Base-by-base conservation (phyloP, 2,797 vertebrate genomes). In the Xenops minutus region DNA sequence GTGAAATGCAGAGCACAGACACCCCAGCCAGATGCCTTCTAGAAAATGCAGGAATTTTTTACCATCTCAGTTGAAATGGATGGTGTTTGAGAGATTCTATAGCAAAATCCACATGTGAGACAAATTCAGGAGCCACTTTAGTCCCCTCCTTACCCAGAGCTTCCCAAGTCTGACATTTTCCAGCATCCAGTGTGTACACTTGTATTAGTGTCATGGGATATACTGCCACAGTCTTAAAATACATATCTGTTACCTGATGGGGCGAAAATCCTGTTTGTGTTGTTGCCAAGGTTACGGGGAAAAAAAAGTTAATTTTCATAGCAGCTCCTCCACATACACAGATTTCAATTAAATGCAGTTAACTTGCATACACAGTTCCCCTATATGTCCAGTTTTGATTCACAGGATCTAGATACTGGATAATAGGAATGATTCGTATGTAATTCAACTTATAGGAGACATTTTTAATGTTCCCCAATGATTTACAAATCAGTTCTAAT, bases 181-280 rank as follows among this genome's bases (percentile, higher is more conserved):
- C 72, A 93, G 51, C 54, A 95, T 61, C 48, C 76, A 46, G 18
- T 37, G 24, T 68, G 34, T 49, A 54, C 26, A 29, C 16, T 14
- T 85, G 23, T 58, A 49, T 46, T 56, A 30, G 26, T 80, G 54
- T 54, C 62, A 26, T 20, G 24, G n/a, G 27, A 77, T 94, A 68
- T 78, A 85, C 71, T 83, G 81, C 79, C 73, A 74, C 24, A 2
- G n/a, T 96, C 91, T 92, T 95, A 93, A 95, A 96, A 93, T 68
- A 78, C 43, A 26, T 32, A 16, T 75, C 75, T 85, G 49, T 55
- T 78, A 63, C 61, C 85, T 66, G 23, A 39, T 5, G n/a, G 58
- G 29, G 85, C 1, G 0, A 68, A 92, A 96, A 85, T 86, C 46
- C 73, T 6, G 2, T 85, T 77, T 77, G 24, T n/a, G 30, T 74